Base-by-base conservation (phyloP, 2,888 invertebrate species). In the Margaritifera margaritifera region DNA sequence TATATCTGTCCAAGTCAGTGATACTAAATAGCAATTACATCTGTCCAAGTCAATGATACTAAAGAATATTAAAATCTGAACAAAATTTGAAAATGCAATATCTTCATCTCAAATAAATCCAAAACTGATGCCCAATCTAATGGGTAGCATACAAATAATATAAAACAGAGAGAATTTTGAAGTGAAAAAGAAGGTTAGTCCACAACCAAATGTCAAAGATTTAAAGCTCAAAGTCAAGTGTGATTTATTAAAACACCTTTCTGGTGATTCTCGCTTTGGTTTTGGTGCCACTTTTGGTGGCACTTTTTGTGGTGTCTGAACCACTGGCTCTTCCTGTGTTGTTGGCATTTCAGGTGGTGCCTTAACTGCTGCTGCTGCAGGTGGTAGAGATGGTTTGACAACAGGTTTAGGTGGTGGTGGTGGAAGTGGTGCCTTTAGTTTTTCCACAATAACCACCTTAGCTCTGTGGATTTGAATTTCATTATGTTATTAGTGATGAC, bases 211-310 rank as follows among this genome's bases (percentile, higher is more conserved):
- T 42, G 15, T 31, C 11, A 42, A 42, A 15, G 42, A 42, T 42
- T 15, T 42, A 42, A 42, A 42, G 42, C 42, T 42, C 15, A 8
- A 11, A 42, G 42, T 31, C 31, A 31, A 18, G 24, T 53, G 25
- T 54, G 31, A 52, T 69, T 31, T 31, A 62, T 31, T 53, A 53
- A 25, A 62, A 51, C 71, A 76, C 73, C 78, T 76, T 56, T 74
- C 73, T n/a, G 78, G 78, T 18, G 78, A 71, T 6, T 73, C 69
- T 15, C 62, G 25, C 52, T 64, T 73, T 53, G 77, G 73, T 64
- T 78, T 77, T 20, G 77, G 71, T 64, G 73, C 73, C 5, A 76
- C 78, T 64, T 57, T 69, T 15, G 74, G 64, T n/a, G 73, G 64
- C 60, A 75, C 74, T 31, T 68, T 73, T 56, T 74, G 72, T 50